These are phyloP conservation scores for Carcinoscorpius rotundicauda DNA, from an alignment of 1,140 invertebrate genomes.

Conservation along the genomic window DNA sequence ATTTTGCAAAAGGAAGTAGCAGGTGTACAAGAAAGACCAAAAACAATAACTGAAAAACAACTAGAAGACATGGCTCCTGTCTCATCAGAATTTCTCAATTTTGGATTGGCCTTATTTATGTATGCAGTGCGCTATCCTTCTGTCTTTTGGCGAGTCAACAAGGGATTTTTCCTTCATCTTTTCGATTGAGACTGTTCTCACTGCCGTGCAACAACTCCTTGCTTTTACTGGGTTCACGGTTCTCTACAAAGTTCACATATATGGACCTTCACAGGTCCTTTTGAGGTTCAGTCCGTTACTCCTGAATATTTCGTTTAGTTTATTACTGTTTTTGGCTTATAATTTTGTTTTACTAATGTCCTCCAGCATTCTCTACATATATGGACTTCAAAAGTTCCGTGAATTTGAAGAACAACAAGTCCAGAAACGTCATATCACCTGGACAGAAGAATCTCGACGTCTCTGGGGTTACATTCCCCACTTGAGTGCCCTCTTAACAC, in stretches of 20 bases:
- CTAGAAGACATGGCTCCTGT: slow-evolving; percentile 33
- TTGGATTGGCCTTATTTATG: slow-evolving; percentile 55
- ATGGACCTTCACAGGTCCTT: slow-evolving; percentile 47
- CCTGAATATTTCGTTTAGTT: slow-evolving; percentile 51
- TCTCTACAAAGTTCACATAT: slow-evolving; percentile 43
- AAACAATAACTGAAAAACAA: background rate
- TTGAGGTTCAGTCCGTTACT: slow-evolving; percentile 49
- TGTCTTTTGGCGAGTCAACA: slow-evolving; percentile 72
- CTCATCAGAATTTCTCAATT: slow-evolving; percentile 64
- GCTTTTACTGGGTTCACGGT: slow-evolving; percentile 31
- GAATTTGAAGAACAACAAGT: slow-evolving; percentile 19
- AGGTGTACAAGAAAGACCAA: background rate
- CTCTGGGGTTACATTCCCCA: slow-evolving; percentile 61
- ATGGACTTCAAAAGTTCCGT: slow-evolving; percentile 58
- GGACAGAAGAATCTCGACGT: slow-evolving; percentile 19
- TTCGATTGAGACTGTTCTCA: slow-evolving; percentile 59
- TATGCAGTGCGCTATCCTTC: slow-evolving; percentile 68
- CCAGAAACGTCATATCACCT: slow-evolving; percentile 24
- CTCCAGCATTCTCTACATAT: slow-evolving; percentile 62
- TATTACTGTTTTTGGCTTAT: slow-evolving; percentile 52
- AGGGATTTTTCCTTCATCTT: slow-evolving; percentile 64
- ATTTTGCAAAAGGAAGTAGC: slow-evolving; percentile 9
- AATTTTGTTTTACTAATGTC: slow-evolving; percentile 55
- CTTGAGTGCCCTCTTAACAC: slow-evolving; percentile 57
- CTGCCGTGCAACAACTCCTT: slow-evolving; percentile 44